These are phyloP conservation scores for Ellobius talpinus DNA, from an alignment of 2,113 vertebrate species.

Conservation along the genomic window DNA sequence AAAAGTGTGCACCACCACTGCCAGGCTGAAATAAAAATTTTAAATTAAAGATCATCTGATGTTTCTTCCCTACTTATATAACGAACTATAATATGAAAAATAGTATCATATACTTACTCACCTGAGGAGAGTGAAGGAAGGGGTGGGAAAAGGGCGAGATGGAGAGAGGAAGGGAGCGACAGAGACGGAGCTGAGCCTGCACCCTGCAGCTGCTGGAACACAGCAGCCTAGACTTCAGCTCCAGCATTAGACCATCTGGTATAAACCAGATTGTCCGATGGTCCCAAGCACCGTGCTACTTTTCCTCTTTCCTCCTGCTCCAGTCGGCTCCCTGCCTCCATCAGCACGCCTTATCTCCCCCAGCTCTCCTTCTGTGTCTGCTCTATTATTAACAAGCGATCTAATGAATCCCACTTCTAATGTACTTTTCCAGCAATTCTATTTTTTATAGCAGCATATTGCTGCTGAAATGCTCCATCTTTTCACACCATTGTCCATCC, in stretches of 20 bases:
- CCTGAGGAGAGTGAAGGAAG: neutral
- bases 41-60: neutral
- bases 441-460: neutral
- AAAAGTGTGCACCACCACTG: neutral
- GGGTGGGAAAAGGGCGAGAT: neutral
- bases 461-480: neutral
- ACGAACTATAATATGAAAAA: neutral
- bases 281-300: neutral
- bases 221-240: neutral
- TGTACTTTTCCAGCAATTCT: neutral
- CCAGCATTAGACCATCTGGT: neutral
- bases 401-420: neutral
- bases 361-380: neutral
- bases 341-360: neutral
- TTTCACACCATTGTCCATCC: neutral
- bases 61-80: neutral
- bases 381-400: neutral
- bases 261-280: neutral
- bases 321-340: neutral
- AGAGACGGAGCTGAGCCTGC: neutral
- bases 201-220: neutral
- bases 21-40: neutral
- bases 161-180: neutral
- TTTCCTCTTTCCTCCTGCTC: too few species aligned
- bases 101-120: neutral